Base-by-base conservation (phyloP, 2,113 vertebrate species). In the Phrynosoma blainvillii region DNA sequence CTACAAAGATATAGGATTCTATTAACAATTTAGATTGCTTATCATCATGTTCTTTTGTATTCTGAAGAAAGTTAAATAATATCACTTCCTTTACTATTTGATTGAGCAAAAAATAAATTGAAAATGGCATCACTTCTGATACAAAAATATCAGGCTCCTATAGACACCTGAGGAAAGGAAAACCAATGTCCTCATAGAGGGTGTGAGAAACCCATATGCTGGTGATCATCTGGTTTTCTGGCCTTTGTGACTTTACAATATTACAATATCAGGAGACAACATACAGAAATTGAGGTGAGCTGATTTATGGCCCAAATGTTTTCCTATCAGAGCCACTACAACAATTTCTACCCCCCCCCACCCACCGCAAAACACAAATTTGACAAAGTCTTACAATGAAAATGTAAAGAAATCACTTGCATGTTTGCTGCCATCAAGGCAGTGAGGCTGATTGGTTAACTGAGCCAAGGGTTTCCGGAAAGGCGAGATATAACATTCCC, bases 381-480 rank as follows among this genome's bases (percentile, higher is more conserved):
- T 8, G n/a, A 9, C n/a, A n/a, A 25, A 71, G 2, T 0, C 5
- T 3, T 47, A 65, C 1, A 8, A 52, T 54, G 62, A 52, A 40
- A 80, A 62, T 9, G 23, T 5, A 40, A 59, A 16, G 2, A 66
- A 70, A 81, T 27, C 71, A 93, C 98, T 98, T 94, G 98, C 99
- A 91, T 99, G 98, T 59, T 97, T 96, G 59, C 95, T 97, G 90
- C 97, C 97, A 90, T 99, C 98, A 83, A 97, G 84, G 94, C 96
- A 98, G 1, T 88, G 86, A 5, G 97, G 96, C 21, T 81, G 91
- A 88, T 95, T 97, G 32, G 93, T 97, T 88, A 98, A 86, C 65
- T 95, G 98, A 36, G 94, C 95, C 94, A 99, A 94, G 84, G 98
- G 97, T 56, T 97, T 98, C 91, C 98, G 97, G 90, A 96, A 98